These are phyloP conservation scores for Psittacara wagleri DNA, from an alignment of 2,113 vertebrate genomes.

Conservation along the genomic window DNA sequence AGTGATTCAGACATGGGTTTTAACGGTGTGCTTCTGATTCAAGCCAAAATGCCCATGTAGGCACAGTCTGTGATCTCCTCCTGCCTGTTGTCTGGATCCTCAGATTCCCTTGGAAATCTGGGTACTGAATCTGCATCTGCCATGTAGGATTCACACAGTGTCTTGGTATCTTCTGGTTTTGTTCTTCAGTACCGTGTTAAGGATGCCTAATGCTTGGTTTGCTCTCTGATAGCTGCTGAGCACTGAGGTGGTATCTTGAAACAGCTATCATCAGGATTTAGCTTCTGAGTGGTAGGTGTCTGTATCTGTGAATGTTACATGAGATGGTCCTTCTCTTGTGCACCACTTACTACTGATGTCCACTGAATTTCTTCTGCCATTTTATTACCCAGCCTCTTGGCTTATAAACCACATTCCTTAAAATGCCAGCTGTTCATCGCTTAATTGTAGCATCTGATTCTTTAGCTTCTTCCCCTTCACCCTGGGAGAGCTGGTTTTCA, in stretches of 20 bases:
- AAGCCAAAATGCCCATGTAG: background rate
- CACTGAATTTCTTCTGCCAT: background rate
- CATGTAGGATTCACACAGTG: background rate
- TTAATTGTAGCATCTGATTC: background rate
- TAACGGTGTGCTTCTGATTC: background rate
- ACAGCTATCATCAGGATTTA: background rate
- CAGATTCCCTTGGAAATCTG: background rate
- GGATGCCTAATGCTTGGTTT: background rate
- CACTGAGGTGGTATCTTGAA: background rate
- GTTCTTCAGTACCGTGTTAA: background rate
- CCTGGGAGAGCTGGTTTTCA: background rate
- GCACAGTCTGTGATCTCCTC: fast-evolving
- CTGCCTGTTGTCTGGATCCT: background rate
- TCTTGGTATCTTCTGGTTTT: background rate
- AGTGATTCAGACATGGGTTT: background rate
- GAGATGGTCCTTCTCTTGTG: background rate
- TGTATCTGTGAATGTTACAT: background rate
- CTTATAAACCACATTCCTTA: background rate
- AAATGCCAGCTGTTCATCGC: background rate
- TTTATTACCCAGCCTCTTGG: background rate
- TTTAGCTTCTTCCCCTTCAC: fast-evolving
- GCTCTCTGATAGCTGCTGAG: background rate
- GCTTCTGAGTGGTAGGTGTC: background rate
- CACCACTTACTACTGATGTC: background rate
- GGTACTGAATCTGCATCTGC: background rate